phyloP scores from a whole-genome alignment of 2,797 vertebrate genomes.

The Parauchenoglanis punctatus region DNA sequence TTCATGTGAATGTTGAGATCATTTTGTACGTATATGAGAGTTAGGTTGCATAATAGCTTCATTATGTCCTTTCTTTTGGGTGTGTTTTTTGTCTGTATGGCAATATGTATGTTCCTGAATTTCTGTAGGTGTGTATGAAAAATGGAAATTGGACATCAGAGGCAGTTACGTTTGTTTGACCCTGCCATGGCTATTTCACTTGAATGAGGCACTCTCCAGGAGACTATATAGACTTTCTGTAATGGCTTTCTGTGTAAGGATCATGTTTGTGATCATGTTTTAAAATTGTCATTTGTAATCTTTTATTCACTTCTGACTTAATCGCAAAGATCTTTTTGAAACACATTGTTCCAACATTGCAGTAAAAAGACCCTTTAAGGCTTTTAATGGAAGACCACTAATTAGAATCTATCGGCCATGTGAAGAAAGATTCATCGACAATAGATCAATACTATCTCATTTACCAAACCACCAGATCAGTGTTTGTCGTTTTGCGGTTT shows the following conservation, averaged over 20 bases:
- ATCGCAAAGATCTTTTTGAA: not conserved
- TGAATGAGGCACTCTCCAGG: not conserved
- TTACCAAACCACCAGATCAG: constrained; percentile 5
- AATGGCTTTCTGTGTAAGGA: not conserved
- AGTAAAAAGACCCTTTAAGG: not conserved
- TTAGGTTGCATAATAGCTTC: not conserved
- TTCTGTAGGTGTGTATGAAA: constrained; percentile 32
- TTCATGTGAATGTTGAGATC: constrained; percentile 30
- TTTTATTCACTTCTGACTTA: not conserved
- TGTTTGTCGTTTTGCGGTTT: not conserved
- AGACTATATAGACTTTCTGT: not conserved
- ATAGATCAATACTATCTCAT: constrained; percentile 18
- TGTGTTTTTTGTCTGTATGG: constrained; percentile 16
- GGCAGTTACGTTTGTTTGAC: not conserved
- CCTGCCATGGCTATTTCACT: not conserved
- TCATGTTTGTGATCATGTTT: not conserved
- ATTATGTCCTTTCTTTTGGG: not conserved
- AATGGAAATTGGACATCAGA: not conserved
- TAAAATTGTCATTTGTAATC: not conserved
- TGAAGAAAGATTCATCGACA: constrained; percentile 4
- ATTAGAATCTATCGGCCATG: not conserved
- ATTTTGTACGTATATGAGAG: not conserved
- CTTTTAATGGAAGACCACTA: not conserved
- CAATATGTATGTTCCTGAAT: constrained; percentile 1
- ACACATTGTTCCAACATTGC: not conserved